Evolutionary conservation across 2,797 vertebrate species (phyloP).

Genomic region (Sebastes kiyomatsui): DNA sequence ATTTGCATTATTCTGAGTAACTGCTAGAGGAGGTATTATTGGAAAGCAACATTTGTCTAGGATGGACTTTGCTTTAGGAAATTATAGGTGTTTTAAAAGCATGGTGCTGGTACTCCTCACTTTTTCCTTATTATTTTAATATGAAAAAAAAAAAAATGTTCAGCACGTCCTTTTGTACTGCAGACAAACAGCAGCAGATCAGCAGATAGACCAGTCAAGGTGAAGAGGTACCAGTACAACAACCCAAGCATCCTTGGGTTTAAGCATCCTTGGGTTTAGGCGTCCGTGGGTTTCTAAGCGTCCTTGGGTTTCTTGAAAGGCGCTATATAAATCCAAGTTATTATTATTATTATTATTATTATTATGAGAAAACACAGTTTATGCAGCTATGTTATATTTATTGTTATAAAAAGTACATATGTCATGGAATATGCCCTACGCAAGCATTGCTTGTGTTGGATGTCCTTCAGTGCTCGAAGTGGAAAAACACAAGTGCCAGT

Average conservation of each 20-base stretch:
- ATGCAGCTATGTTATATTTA: not conserved
- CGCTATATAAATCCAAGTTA: too few relatives aligned
- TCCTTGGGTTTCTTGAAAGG: too few relatives aligned
- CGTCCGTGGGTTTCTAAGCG: too few relatives aligned
- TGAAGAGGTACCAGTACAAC: not conserved
- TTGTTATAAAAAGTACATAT: not conserved
- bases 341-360: too few relatives aligned
- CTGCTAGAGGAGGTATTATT: not conserved
- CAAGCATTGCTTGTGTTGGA: not conserved
- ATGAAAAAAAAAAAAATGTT: not conserved
- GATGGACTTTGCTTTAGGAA: not conserved
- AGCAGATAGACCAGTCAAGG: not conserved
- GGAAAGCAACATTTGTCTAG: not conserved
- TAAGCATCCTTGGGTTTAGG: too few relatives aligned
- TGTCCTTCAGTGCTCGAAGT: too few relatives aligned
- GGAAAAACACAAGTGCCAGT: too few relatives aligned
- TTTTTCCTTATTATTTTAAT: not conserved
- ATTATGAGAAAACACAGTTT: not conserved
- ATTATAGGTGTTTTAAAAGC: slow-evolving; percentile 12
- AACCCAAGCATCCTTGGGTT: too few relatives aligned
- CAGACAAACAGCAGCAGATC: not conserved
- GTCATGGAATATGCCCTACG: not conserved
- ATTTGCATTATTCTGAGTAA: not conserved
- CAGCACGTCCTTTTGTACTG: not conserved
- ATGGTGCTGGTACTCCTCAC: not conserved